Evolutionary conservation across 2,888 invertebrate genomes (phyloP), one percentile per base, ranked within the genome.

Genomic region (Chrysodeixis includens): DNA sequence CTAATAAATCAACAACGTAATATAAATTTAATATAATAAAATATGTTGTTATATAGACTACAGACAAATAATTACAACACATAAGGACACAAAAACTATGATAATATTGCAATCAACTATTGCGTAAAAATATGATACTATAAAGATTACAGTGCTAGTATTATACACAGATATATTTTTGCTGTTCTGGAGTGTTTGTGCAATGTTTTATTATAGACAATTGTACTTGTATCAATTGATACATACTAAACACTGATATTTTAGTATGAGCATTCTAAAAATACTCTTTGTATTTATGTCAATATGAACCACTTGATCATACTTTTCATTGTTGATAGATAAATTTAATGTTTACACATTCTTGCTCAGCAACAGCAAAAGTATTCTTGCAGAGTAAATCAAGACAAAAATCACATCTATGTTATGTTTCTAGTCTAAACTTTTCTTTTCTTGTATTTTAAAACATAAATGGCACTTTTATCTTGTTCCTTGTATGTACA

Each of bases 1-100:
- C 84, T 84, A 88, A 85, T 86, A 86, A 89, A 86, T 78, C 82
- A 84, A 87, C 86, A 89, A 87, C 66, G 57, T 71, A 77, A 77
- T 69, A 78, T 69, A 83, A 82, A 82, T 83, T 81, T 77, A 82
- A 85, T 82, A 62, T 51, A 78, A 81, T 84, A 82, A 79, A 85
- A 85, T 83, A 87, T 76, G 72, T 16, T 32, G 35, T 65, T 72
- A 59, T 14, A 79, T 75, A 78, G 49, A 78, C 72, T 78, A 79
- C 65, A 76, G 66, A 74, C 55, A 72, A 71, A 71, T 69, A 69
- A 78, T 68, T 70, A 75, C 71, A 77, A 73, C 69, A 71, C 63
- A 74, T 57, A 71, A 26, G 68, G 57, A 69, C 66, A 75, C 62
- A 69, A 75, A 69, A 72, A 57, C 70, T 77, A 80, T 64, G 54